Base-by-base conservation (phyloP, 2,888 invertebrate species). In the Cheilosia vernalis region DNA sequence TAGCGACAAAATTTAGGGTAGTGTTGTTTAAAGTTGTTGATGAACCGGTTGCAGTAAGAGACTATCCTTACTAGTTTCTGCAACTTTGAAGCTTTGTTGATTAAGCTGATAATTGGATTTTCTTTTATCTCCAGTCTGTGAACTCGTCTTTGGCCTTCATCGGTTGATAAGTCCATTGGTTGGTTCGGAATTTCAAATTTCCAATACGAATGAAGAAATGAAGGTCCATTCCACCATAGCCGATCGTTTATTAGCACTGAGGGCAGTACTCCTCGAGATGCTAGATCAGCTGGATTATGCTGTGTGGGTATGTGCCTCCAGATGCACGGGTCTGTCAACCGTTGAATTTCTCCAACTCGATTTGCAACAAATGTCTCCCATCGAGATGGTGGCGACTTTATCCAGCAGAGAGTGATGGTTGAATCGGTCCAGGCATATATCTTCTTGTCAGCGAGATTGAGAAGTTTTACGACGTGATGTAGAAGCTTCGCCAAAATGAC, bases 281-380 rank as follows among this genome's bases (percentile, higher is more conserved):
- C 63, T 9, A 86, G 56, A 61, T 88, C 86, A 2, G 87, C 87
- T 9, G 85, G 77, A 58, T 88, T 87, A 10, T 74, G 33, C 7
- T 76, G 27, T 76, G 27, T 0, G 82, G 81, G 73, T 0, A 87
- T 77, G 49, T 88, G 74, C n/a, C 66, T 67, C 78, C 87, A 87
- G 21, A 33, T 19, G 3, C n/a, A n/a, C 21, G 56, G 58, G 9
- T 37, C 24, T 9, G 73, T 74, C 5, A 69, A 10, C n/a, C 72
- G 47, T 44, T 81, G 78, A 13, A 87, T 70, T 49, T 80, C 79
- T 15, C 77, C 66, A 4, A 86, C 81, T 37, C 87, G 53, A 64
- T 87, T 87, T 30, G 58, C 82, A 17, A 87, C 87, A 42, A 87
- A 84, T 27, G 72, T 76, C 4, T 37, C 37, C 37, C 37, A 37